Evolutionary conservation across 2,113 vertebrate species (phyloP).

Genomic region (Tachuris rubrigastra): DNA sequence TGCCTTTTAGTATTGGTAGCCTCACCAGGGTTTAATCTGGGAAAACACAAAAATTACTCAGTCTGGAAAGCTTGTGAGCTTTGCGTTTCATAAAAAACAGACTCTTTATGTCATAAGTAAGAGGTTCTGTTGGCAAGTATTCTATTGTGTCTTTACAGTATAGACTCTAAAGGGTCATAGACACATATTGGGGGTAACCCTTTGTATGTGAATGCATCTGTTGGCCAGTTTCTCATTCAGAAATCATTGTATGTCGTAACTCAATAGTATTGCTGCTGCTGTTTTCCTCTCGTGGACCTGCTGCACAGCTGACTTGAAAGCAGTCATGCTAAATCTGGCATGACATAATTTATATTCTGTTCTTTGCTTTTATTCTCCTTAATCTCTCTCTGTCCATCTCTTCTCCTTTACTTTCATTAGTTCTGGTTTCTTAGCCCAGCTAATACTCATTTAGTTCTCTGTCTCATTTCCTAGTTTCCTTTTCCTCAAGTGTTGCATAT

Average conservation of each 20-base stretch:
- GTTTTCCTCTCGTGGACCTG: background rate
- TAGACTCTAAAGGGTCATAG: background rate
- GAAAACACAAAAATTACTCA: background rate
- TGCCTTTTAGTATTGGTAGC: background rate
- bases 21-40: background rate
- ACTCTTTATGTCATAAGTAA: background rate
- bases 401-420: background rate
- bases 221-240: background rate
- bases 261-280: background rate
- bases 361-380: background rate
- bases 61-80: background rate
- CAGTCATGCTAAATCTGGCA: background rate
- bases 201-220: background rate
- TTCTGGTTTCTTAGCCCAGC: background rate
- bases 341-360: background rate
- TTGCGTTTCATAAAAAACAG: background rate
- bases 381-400: background rate
- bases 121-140: background rate
- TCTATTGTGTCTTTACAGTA: background rate
- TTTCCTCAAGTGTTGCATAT: background rate
- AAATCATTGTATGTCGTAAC: background rate
- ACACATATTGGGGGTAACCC: rapidly evolving
- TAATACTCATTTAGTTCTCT: background rate
- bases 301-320: background rate
- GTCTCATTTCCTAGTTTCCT: background rate